Base-by-base conservation (phyloP, 2,113 vertebrate genomes). In the Puffinus mauretanicus region DNA sequence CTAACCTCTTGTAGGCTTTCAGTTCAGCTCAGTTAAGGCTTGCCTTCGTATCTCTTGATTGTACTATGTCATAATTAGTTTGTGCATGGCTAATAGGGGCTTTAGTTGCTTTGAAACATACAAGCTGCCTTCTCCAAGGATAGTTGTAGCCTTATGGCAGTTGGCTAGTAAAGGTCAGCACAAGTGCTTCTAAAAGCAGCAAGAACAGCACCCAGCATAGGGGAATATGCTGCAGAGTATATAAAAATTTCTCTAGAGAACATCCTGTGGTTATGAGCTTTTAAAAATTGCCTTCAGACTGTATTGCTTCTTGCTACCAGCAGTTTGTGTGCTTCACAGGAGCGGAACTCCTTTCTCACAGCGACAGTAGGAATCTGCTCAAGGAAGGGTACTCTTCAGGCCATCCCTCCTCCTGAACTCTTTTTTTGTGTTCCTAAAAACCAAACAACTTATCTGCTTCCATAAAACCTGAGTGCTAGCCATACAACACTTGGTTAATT, bases 41-140 rank as follows among this genome's bases (percentile, higher is more conserved):
- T 3, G 1, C 24, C 34, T 85, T 54, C 0, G 0, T 55, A 8
- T 24, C 16, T 83, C 34, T 61, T 70, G 38, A 13, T 15, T 60
- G 14, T 60, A 30, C 18, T 38, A 12, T 38, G 8, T 18, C 27
- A 13, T 52, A 65, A 65, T 86, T 42, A 55, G 19, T 10, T 73
- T 54, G 22, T 36, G 54, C 9, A 1, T 70, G 64, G 54, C 44
- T 88, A 61, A 40, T 36, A 65, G 40, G 13, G 9, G 8, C 34
- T 95, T 58, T 16, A 20, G 10, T 69, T 76, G 71, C 40, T 80
- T 73, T 52, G 49, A 44, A 57, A 65, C 2, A 2, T 25, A 6
- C 0, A 1, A 58, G 27, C 49, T 86, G 44, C 38, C 19, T 64
- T 80, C 30, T 78, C 18, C 32, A 34, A 52, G 55, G 34, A 22